phyloP scores from a whole-genome alignment of 2,113 vertebrate genomes.

The Nibea coibor region DNA sequence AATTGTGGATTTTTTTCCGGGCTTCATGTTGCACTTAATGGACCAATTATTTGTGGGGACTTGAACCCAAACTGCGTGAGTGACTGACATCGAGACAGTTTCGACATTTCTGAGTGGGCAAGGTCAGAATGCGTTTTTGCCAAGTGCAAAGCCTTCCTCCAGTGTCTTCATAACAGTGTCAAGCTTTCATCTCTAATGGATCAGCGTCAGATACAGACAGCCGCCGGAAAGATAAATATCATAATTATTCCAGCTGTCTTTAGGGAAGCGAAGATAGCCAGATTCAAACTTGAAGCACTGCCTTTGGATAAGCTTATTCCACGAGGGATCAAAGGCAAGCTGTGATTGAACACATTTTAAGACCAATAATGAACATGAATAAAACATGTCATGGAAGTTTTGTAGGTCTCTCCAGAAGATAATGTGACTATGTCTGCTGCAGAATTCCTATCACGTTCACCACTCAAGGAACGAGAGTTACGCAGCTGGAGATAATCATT shows the following conservation, averaged over 20 bases:
- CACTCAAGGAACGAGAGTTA: constrained; percentile 23
- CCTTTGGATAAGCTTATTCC: constrained; percentile 72
- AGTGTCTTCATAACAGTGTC: constrained; percentile 35
- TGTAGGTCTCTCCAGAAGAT: constrained; percentile 55
- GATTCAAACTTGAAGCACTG: constrained; percentile 62
- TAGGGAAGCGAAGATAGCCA: constrained; percentile 54
- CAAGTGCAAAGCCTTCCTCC: constrained; percentile 9
- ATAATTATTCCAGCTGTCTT: constrained; percentile 76
- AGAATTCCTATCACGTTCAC: constrained; percentile 34
- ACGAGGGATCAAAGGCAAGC: constrained; percentile 72
- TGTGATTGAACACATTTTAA: constrained; percentile 74
- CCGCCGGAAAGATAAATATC: constrained; percentile 76
- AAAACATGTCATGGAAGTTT: constrained; percentile 74
- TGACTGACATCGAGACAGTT: constrained; percentile 26
- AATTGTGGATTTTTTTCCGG: constrained; percentile 12
- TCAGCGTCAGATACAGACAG: constrained; percentile 64
- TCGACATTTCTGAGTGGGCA: constrained; percentile 25
- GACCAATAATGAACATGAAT: constrained; percentile 79
- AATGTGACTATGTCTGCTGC: constrained; percentile 39
- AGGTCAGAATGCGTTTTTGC: constrained; percentile 39
- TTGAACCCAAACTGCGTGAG: constrained; percentile 12
- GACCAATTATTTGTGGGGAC: constrained; percentile 21
- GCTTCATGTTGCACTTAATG: constrained; percentile 17
- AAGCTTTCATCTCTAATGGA: constrained; percentile 73
- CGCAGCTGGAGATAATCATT: constrained; percentile 26